These are phyloP conservation scores for Leiothrix lutea DNA, from an alignment of 2,113 vertebrate species.

Conservation along the genomic window DNA sequence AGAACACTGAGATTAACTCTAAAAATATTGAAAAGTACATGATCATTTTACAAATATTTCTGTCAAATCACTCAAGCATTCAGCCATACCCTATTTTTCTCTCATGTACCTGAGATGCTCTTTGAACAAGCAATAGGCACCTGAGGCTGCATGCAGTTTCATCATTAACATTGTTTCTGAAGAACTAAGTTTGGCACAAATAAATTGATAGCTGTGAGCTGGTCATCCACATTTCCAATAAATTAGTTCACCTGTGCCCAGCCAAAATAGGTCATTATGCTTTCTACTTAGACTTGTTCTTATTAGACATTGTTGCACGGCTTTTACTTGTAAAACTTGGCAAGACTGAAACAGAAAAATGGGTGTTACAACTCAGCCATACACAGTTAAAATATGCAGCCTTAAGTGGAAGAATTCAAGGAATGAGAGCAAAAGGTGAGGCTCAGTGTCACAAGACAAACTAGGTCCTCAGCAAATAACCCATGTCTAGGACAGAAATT, in stretches of 20 bases:
- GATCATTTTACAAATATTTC: not conserved
- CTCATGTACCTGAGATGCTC: not conserved
- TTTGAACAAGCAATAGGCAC: not conserved
- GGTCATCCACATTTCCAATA: not conserved
- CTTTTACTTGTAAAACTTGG: not conserved
- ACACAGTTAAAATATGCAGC: not conserved
- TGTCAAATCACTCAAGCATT: not conserved
- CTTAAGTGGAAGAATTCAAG: not conserved
- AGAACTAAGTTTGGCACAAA: not conserved
- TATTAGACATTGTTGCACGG: not conserved
- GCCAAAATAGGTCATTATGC: not conserved
- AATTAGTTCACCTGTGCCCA: not conserved
- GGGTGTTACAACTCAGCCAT: not conserved
- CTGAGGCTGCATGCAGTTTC: not conserved
- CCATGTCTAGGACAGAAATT: not conserved
- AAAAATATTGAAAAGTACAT: not conserved
- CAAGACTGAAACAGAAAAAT: not conserved
- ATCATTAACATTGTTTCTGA: not conserved
- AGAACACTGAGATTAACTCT: not conserved
- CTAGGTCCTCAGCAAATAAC: not conserved
- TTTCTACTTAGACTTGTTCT: not conserved
- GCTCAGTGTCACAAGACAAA: not conserved
- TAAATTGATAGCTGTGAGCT: not conserved
- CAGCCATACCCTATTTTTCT: not conserved
- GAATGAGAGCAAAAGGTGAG: not conserved